A percentile compares a stretch with the other conserved stretches of the same genome.
Conservation (phyloP, 2,797 vertebrate genomes). For the Chaenodraco wilsoni region DNA sequence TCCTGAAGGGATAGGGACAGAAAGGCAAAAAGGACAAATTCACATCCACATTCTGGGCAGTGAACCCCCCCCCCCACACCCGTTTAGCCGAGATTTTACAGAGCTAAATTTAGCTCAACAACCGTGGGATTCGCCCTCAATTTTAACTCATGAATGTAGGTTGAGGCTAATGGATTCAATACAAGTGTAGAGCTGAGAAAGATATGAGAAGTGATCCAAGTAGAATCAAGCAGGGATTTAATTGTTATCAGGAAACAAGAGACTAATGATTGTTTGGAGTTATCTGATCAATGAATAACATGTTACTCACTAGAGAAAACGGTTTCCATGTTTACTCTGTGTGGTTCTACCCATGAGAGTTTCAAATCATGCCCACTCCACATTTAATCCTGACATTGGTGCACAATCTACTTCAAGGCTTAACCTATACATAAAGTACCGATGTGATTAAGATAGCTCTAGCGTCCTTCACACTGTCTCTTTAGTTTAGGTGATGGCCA, state of each 20-base stretch:
- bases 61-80: conserved; percentile 19
- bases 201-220: conserved; percentile 32
- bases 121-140: conserved; percentile 79
- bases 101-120: conserved; percentile 74
- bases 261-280: not conserved
- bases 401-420: conserved; percentile 1
- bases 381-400: not conserved
- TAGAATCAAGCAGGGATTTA: conserved; percentile 4
- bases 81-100: conserved; percentile 53
- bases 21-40: conserved; percentile 71
- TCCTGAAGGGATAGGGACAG: conserved; percentile 61
- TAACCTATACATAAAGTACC: conserved; percentile 4
- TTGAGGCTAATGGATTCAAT: conserved; percentile 70
- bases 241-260: not conserved
- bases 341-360: not conserved
- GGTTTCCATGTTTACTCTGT: not conserved
- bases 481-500: conserved; percentile 27
- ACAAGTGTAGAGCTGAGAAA: conserved; percentile 30
- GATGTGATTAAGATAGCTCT: conserved; percentile 15
- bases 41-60: conserved; percentile 49
- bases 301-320: not conserved
- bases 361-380: not conserved
- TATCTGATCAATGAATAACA: not conserved
- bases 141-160: conserved; percentile 80
- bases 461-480: conserved; percentile 38